A percentile compares a stretch with the other conserved stretches of the same genome.
These are phyloP conservation scores for Lucilia sericata DNA, from an alignment of 1,140 invertebrate genomes.

Conservation along the genomic window DNA sequence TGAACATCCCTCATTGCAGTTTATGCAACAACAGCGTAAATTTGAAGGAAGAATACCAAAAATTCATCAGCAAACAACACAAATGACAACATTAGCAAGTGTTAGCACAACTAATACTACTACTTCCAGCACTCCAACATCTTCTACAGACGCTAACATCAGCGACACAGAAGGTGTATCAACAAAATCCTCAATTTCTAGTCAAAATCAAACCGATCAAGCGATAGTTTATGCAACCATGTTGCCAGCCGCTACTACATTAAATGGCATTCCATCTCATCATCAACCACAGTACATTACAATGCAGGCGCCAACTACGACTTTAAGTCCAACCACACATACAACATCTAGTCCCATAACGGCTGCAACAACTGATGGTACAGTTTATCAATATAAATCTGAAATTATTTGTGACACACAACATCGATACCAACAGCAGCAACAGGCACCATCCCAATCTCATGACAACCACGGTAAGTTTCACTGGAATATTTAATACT, in stretches of 20 bases:
- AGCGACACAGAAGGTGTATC: background rate
- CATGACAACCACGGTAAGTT: constrained; percentile 33
- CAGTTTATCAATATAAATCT: constrained; percentile 63
- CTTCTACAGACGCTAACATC: background rate
- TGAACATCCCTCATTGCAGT: constrained; percentile 53
- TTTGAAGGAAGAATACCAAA: constrained; percentile 67
- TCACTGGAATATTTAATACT: background rate
- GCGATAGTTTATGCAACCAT: constrained; percentile 58
- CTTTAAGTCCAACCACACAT: constrained; percentile 31
- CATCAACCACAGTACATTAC: constrained; percentile 47
- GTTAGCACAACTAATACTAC: background rate
- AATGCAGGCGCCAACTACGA: constrained; percentile 32
- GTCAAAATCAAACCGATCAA: constrained; percentile 38
- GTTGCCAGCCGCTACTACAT: constrained; percentile 63
- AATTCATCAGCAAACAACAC: constrained; percentile 67
- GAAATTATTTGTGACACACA: constrained; percentile 65
- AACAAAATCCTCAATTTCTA: constrained; percentile 34
- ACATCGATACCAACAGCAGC: constrained; percentile 53
- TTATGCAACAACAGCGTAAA: constrained; percentile 64
- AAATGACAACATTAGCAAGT: constrained; percentile 49
- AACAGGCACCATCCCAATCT: constrained; percentile 48
- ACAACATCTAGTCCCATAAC: constrained; percentile 49
- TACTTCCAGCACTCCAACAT: background rate
- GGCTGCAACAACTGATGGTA: constrained; percentile 56
- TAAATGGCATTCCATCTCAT: constrained; percentile 64